Base-by-base conservation (phyloP, 1,140 invertebrate species). In the Periplaneta americana region DNA sequence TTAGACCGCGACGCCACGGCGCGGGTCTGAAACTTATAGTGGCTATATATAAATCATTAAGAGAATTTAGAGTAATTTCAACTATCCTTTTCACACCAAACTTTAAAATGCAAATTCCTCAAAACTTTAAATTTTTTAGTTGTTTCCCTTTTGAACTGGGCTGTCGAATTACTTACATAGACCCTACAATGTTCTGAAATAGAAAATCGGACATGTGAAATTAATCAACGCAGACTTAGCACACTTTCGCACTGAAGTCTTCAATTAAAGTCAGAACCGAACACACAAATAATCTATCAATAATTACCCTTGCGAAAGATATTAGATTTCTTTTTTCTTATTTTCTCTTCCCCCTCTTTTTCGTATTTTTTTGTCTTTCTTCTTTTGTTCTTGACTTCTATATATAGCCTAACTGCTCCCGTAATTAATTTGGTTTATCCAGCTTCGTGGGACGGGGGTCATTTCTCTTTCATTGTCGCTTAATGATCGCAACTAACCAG, bases 271-370 rank as follows among this genome's bases (percentile, higher is more conserved):
- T 66, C 48, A 22, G 31, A 77, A 33, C 3, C 31, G 8, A n/a
- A n/a, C 48, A 66, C 48, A 66, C 22, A 66, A 74, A 80, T 80
- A 74, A 80, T 80, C 79, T 33, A 80, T 57, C 66, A 80, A 74
- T 80, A 80, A 80, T 80, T 80, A 80, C 79, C 32, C 77, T 78
- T 37, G 77, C 77, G 77, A 78, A 34, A 78, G 77, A 78, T 78
- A 78, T 78, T 78, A 78, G 34, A 36, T 78, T 37, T 33, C n/a
- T 32, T 66, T 78, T 17, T 39, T 35, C n/a, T 37, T 17, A 34
- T 78, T 78, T 78, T 10, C 28, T 10, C 5, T 33, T 11, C 77
- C 32, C 33, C 8, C 28, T 15, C 77, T 78, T 78, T 33, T 36
- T 66, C 28, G 22, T n/a, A n/a, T 66, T 66, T 66, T 22, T 28